Base-by-base conservation (phyloP, 2,888 invertebrate genomes). In the Perizoma affinitatum region DNA sequence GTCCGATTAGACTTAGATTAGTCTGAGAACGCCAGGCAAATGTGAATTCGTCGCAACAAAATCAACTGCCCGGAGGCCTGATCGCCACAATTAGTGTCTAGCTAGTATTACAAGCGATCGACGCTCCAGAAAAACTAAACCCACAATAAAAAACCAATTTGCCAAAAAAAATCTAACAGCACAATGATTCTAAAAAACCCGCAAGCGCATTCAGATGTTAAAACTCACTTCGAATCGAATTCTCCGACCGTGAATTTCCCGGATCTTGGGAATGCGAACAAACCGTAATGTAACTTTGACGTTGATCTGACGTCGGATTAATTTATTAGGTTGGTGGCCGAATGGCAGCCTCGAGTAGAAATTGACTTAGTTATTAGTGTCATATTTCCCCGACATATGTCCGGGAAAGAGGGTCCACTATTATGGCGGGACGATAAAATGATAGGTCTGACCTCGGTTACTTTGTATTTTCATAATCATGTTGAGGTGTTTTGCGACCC, bases 301-400 rank as follows among this genome's bases (percentile, higher is more conserved):
- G 83, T 78, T 83, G 80, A 88, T 88, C 86, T 78, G 84, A 85
- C 84, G 79, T 77, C 76, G 80, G 84, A 88, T 88, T 87, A 88
- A 87, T 88, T 87, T 87, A 87, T 83, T 86, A 84, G 83, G 75
- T 74, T 67, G 67, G 66, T 68, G 67, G 66, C 67, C 70, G 65
- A 69, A 73, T 73, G 72, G 70, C 71, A 77, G 74, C 68, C 76
- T 79, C 72, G 68, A 78, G 75, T 81, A 69, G 78, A 83, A 80
- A 83, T 82, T 84, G 78, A 83, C 80, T 82, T 80, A 80, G 83
- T 79, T 83, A 83, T 84, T 83, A 83, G 79, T 80, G 82, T 84
- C 82, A 83, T 83, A 84, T 83, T 84, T 80, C 80, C 75, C 71
- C 74, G 70, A 79, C 77, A 80, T 76, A 78, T 75, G 80, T 78